Percentiles rank a stretch among this genome's conserved stretches.
These are phyloP conservation scores for Panurus biarmicus DNA, from an alignment of 2,113 vertebrate genomes.

Conservation along the genomic window DNA sequence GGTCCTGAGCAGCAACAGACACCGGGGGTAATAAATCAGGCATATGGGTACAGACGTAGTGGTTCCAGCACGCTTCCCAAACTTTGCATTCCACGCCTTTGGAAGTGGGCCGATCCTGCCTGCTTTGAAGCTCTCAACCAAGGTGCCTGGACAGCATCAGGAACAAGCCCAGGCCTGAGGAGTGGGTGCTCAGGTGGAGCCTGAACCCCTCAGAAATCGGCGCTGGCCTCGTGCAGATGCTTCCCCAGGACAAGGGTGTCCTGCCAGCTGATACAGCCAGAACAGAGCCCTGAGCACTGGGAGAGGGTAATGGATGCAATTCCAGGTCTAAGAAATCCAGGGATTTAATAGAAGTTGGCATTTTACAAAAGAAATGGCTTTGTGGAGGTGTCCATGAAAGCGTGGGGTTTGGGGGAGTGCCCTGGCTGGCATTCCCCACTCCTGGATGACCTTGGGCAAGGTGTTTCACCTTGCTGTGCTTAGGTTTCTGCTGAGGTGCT, in stretches of 20 bases:
- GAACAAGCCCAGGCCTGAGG: neutral
- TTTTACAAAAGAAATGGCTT: slow-evolving; percentile 9
- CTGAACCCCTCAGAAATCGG: neutral
- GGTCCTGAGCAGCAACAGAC: neutral
- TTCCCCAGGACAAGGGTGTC: neutral
- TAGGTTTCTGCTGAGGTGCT: neutral
- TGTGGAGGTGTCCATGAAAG: neutral
- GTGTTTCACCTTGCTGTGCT: neutral
- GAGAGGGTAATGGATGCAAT: neutral
- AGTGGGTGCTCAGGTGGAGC: slow-evolving; percentile 17
- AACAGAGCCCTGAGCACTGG: neutral
- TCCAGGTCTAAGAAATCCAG: neutral
- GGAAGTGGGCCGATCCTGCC: neutral
- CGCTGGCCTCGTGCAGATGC: neutral
- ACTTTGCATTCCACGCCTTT: neutral
- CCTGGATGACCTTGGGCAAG: neutral
- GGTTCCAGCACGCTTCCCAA: neutral
- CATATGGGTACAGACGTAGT: neutral
- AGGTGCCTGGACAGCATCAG: neutral
- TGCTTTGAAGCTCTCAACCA: neutral
- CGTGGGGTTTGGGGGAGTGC: neutral
- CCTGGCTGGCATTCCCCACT: neutral
- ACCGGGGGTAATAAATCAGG: neutral
- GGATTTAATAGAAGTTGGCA: slow-evolving; percentile 21
- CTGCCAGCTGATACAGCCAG: slow-evolving; percentile 41